Evolutionary conservation across 2,113 vertebrate genomes (phyloP), one percentile per base, ranked within the genome.

Genomic region (Micronycteris hirsuta): DNA sequence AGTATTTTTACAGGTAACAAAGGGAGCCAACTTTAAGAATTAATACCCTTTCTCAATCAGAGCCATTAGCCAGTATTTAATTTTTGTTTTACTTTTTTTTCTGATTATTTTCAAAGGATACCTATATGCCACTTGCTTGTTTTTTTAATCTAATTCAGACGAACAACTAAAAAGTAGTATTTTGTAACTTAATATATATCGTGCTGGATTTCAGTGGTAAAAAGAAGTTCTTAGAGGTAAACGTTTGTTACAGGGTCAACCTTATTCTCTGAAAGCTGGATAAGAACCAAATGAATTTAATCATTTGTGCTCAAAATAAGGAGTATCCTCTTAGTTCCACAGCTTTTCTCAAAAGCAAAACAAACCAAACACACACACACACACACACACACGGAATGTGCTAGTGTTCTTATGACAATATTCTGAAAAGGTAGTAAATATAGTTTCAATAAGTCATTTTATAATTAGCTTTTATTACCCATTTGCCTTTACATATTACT

Each of bases 211-310:
- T 96, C 17, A 61, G 20, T 47, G 43, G 4, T 91, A 70, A 88
- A 19, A 4, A 56, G 9, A 4, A 63, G 7, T 70, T 92, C 33
- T 19, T 77, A 43, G 87, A 90, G 45, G 24, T 61, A 88, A 89
- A 85, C 8, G 49, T 94, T 85, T 96, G 49, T 87, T 97, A 93
- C 97, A 97, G 47, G 95, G 86, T 93, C 84, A 95, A 58, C 65
- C 81, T 86, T 97, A 88, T 20, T 0, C 36, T 97, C 97, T 78
- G 0, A 17, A 89, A 97, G 94, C 41, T 96, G 20, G 65, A n/a
- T 61, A 43, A 56, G 68, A 94, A 91, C 67, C 7, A 56, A 76
- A 77, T 86, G 83, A 96, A 96, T 96, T 95, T 41, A 86, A 31
- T 84, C 74, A 43, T 89, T 58, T 63, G 38, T 77, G 9, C 67